A percentile compares a stretch with the other conserved stretches of the same genome.
Evolutionary conservation across 2,113 vertebrate genomes (phyloP).

Genomic region (Neodon shergylaensis): DNA sequence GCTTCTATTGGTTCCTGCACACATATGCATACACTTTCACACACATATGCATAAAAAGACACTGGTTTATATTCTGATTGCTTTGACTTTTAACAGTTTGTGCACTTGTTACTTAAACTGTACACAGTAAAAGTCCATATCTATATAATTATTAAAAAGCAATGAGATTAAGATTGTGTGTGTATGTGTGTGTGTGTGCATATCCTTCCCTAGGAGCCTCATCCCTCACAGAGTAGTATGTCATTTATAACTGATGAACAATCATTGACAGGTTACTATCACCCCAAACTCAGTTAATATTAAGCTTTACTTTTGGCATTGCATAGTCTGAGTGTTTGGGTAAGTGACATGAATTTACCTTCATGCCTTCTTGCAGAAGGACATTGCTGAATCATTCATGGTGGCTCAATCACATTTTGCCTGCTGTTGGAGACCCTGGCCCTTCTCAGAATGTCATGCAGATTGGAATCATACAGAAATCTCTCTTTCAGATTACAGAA

Average conservation of each 20-base stretch:
- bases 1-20: background rate
- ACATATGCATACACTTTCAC: background rate
- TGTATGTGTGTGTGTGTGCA: no score
- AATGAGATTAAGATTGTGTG: background rate
- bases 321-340: background rate
- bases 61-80: background rate
- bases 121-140: background rate
- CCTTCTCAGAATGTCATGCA: background rate
- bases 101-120: background rate
- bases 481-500: background rate
- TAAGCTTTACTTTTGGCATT: background rate
- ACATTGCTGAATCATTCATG: background rate
- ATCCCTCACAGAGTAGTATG: background rate
- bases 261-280: background rate
- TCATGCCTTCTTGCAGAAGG: fast-evolving
- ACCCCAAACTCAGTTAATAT: background rate
- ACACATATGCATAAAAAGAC: background rate
- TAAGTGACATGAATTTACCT: background rate
- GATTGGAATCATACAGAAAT: background rate
- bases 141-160: background rate
- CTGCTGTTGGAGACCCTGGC: no score
- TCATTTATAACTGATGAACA: background rate
- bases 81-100: background rate
- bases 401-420: background rate
- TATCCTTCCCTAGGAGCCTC: background rate